Evolutionary conservation across 2,888 invertebrate species (phyloP).

Genomic region (Germaria angustata): DNA sequence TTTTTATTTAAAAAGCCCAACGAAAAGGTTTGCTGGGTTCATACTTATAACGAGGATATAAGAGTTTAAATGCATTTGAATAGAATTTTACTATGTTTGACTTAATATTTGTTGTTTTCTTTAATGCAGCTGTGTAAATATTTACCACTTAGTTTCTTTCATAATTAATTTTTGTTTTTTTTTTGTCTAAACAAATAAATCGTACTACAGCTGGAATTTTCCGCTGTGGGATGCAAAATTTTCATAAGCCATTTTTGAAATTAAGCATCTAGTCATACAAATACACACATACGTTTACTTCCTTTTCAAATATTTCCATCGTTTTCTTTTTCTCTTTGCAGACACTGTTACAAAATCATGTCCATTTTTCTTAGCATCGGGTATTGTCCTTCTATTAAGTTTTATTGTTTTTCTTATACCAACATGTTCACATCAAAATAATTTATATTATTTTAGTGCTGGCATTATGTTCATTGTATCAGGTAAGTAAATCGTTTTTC

Average conservation of each 20-base stretch:
- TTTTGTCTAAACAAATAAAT: background rate
- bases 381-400: constrained; percentile 87
- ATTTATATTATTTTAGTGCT: constrained; percentile 90
- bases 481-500: constrained; percentile 82
- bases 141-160: too few species aligned
- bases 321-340: constrained; percentile 82
- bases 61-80: too few species aligned
- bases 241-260: background rate
- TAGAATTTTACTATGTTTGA: too few species aligned
- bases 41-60: too few species aligned
- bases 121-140: too few species aligned
- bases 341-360: constrained; percentile 93
- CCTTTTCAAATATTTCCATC: too few species aligned
- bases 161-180: too few species aligned
- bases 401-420: constrained; percentile 91
- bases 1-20: too few species aligned
- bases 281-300: background rate
- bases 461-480: constrained; percentile 94
- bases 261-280: too few species aligned
- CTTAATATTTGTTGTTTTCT: too few species aligned
- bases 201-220: background rate
- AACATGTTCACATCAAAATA: constrained; percentile 85
- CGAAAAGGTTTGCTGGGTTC: too few species aligned
- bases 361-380: constrained; percentile 89
- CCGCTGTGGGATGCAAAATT: background rate